Base-by-base conservation (phyloP, 2,797 vertebrate species). In the Eutrigla gurnardus region DNA sequence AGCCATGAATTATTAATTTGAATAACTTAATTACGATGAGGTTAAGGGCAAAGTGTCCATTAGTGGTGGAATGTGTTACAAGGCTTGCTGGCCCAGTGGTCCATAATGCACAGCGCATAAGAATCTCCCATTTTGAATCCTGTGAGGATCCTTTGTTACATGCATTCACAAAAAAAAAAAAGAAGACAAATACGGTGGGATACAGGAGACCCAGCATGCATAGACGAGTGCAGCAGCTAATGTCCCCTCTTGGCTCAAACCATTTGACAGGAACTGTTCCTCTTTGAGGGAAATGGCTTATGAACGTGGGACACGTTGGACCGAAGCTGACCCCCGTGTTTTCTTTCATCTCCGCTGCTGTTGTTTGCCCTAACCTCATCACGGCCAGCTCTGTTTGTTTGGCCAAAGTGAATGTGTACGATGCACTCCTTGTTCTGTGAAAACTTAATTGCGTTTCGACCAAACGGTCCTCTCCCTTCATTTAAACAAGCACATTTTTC, bases 391-490 rank as follows among this genome's bases (percentile, higher is more conserved):
- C 67, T 82, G 77, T 88, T 91, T 91, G 83, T 90, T 90, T 79
- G 81, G 62, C 64, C 73, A 77, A 82, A 73, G 81, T 81, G 83
- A 83, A 74, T 90, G 85, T 83, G 77, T 70, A 80, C 80, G 78
- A 66, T 75, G 68, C 58, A 66, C 77, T 84, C n/a, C 25, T 78
- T 85, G 72, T 85, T 86, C 87, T 84, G 70, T 85, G 75, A 89
- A 92, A 89, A 85, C 84, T 68, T 90, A 82, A 91, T 89, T 90
- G 84, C 80, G 82, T 81, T 83, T 85, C 77, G 86, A 65, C 81
- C 77, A 59, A 85, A 81, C 72, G 32, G 18, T 78, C 58, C 64
- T 83, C 73, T 83, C 61, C 69, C 80, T 88, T 88, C 82, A 83
- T 84, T 84, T 78, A 83, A 92, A 86, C 73, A 77, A 77, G 74